Conservation (phyloP, 2,797 vertebrate species). For the Arrhamphus sclerolepis region DNA sequence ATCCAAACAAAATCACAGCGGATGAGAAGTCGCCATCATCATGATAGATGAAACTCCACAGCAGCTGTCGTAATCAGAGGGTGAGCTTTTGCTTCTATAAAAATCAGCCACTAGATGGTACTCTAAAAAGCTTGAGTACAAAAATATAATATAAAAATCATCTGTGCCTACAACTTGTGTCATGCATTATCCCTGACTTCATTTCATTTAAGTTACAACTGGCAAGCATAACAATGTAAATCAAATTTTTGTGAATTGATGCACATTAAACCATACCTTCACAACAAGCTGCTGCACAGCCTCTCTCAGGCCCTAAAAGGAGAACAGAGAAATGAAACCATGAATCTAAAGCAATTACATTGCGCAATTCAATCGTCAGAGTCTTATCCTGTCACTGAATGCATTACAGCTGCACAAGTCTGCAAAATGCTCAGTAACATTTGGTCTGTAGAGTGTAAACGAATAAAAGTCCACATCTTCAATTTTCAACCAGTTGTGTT, state of each 20-base stretch:
- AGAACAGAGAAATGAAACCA: slow-evolving; percentile 48
- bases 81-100: neutral
- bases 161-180: neutral
- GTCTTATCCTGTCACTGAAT: slow-evolving; percentile 20
- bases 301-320: slow-evolving; percentile 81
- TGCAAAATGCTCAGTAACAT: neutral
- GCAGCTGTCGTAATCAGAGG: neutral
- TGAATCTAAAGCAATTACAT: slow-evolving; percentile 51
- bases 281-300: slow-evolving; percentile 81
- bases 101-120: slow-evolving; percentile 60
- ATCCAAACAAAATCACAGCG: slow-evolving; percentile 43
- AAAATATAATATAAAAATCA: neutral
- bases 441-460: no score
- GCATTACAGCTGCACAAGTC: neutral
- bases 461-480: no score
- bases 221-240: neutral
- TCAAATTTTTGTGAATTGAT: neutral
- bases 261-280: slow-evolving; percentile 68
- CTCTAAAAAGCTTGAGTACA: slow-evolving; percentile 20
- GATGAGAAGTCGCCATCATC: slow-evolving; percentile 36
- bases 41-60: slow-evolving; percentile 16
- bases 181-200: neutral
- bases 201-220: neutral
- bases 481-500: no score
- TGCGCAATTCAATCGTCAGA: slow-evolving; percentile 36